Conservation (phyloP, 2,888 invertebrate species). For the Periphyllus acericola region DNA sequence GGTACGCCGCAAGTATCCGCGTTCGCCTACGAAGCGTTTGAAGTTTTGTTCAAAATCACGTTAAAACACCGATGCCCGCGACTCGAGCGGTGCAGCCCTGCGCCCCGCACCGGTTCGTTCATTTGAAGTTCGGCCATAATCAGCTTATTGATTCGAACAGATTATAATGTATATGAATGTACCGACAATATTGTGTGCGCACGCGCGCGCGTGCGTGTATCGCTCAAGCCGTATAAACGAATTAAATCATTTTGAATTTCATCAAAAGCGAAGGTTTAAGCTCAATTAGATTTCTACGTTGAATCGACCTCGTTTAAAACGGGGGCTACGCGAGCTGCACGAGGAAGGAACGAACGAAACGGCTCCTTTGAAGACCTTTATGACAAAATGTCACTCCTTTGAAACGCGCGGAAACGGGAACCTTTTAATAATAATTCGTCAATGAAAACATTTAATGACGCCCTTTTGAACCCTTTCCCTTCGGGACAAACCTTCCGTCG, state of each 20-base stretch:
- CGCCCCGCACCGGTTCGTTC: not conserved
- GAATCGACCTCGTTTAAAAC: constrained; percentile 54
- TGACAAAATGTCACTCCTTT: constrained; percentile 43
- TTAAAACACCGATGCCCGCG: not conserved
- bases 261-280: constrained; percentile 59
- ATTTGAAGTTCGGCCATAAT: constrained; percentile 31
- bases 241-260: constrained; percentile 55
- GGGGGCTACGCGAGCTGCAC: not conserved
- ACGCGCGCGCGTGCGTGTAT: not conserved
- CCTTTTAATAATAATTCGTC: constrained; percentile 60
- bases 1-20: not conserved
- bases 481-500: not conserved
- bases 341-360: not conserved
- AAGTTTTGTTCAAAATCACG: constrained; percentile 35
- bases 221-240: constrained; percentile 51
- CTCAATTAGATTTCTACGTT: constrained; percentile 59
- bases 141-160: constrained; percentile 48
- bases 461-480: constrained; percentile 59
- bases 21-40: not conserved
- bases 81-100: not conserved
- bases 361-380: constrained; percentile 23
- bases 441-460: constrained; percentile 60
- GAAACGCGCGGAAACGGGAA: constrained; percentile 41
- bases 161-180: constrained; percentile 20
- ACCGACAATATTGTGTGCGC: not conserved